Conservation (phyloP, 1,140 invertebrate genomes). For the Hetaerina americana region DNA sequence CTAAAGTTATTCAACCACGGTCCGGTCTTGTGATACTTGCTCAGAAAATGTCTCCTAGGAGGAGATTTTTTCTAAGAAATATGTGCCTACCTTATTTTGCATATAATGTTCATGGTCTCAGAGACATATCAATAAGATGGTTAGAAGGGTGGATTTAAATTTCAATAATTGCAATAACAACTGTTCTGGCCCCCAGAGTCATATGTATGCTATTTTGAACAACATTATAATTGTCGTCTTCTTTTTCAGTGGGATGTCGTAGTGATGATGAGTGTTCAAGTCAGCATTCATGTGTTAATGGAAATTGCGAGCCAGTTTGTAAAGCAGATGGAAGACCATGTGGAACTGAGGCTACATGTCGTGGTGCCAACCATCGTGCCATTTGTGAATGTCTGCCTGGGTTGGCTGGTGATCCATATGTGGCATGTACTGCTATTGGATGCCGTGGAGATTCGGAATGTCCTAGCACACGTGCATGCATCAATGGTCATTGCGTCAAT, state of each 20-base stretch:
- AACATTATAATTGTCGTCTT: no score
- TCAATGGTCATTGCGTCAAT: conserved; percentile 63
- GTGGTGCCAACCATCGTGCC: conserved; percentile 61
- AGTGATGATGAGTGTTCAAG: conserved; percentile 59
- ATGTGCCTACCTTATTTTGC: no score
- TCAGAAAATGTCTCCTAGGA: no score
- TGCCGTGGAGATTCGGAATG: conserved; percentile 64
- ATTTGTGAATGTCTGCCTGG: conserved; percentile 69
- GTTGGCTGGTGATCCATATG: conserved; percentile 63
- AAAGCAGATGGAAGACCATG: conserved; percentile 47
- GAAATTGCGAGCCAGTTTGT: conserved; percentile 65
- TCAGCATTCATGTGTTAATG: conserved; percentile 61
- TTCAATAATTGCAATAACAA: no score
- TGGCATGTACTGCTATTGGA: conserved; percentile 57
- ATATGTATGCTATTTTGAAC: no score
- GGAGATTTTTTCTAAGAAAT: no score
- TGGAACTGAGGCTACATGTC: conserved; percentile 56
- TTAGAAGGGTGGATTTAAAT: no score
- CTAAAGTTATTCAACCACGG: no score
- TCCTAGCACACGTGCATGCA: conserved; percentile 57
- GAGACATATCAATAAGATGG: no score
- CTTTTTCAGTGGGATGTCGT: conserved; percentile 45
- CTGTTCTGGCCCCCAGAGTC: no score
- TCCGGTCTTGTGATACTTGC: no score
- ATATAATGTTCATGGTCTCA: no score